phyloP scores from a whole-genome alignment of 2,888 invertebrate species.

The Petrolisthes cinctipes region DNA sequence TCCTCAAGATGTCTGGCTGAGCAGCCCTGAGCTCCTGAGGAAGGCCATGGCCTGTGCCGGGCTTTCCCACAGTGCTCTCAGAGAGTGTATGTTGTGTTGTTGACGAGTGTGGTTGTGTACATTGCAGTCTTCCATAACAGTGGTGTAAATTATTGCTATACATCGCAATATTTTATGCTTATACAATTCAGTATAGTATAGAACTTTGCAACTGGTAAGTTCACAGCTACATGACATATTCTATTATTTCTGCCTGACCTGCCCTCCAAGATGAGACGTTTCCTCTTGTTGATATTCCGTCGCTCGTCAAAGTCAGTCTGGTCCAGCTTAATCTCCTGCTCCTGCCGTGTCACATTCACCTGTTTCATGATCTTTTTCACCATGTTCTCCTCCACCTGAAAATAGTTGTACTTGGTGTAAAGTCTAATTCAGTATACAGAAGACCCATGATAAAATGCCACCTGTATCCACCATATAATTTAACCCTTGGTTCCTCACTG shows the following conservation, averaged over 20 bases:
- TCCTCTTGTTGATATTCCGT: slow-evolving; percentile 86
- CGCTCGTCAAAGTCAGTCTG: slow-evolving; percentile 92
- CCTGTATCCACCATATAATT: not conserved
- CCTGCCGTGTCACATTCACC: slow-evolving; percentile 90
- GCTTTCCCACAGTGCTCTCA: no score
- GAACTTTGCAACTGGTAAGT: not conserved
- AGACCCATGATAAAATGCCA: not conserved
- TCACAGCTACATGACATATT: not conserved
- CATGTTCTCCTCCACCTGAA: slow-evolving; percentile 78
- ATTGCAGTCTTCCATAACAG: no score
- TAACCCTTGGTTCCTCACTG: no score
- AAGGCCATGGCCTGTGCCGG: no score
- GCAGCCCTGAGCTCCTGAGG: no score
- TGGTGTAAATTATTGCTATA: no score
- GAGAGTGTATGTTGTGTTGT: no score
- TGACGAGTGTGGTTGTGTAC: no score
- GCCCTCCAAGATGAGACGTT: slow-evolving; percentile 88
- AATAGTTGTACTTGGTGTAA: not conserved
- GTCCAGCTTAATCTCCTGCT: slow-evolving; percentile 91
- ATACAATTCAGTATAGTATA: not conserved
- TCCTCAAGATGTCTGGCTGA: no score
- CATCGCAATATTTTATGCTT: no score
- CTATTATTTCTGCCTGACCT: slow-evolving; percentile 34
- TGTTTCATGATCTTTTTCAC: slow-evolving; percentile 92
- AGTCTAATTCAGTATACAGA: not conserved